A percentile compares a stretch with the other conserved stretches of the same genome.
These are phyloP conservation scores for Patagioenas fasciata DNA, from an alignment of 2,113 vertebrate genomes.

Conservation along the genomic window DNA sequence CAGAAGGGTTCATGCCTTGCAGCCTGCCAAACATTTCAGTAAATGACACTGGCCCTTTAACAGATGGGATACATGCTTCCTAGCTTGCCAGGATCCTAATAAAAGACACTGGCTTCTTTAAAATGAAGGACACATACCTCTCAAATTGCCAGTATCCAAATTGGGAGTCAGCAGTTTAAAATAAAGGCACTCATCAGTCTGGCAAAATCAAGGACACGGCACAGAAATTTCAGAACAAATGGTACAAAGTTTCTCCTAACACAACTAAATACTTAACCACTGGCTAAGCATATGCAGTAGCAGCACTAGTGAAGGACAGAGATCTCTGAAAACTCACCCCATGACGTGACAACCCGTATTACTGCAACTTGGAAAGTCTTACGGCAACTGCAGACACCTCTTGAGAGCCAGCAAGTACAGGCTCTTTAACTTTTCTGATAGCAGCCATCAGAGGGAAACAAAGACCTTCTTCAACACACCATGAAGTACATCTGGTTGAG, in stretches of 20 bases:
- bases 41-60: slow-evolving; percentile 74
- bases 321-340: background rate
- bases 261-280: slow-evolving; percentile 11
- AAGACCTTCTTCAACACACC: no score
- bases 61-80: slow-evolving; percentile 75
- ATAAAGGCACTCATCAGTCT: slow-evolving; percentile 67
- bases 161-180: slow-evolving; percentile 72
- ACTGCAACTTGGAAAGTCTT: background rate
- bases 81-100: slow-evolving; percentile 77
- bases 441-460: background rate
- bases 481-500: no score
- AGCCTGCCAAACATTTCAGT: slow-evolving; percentile 70
- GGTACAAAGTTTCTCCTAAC: slow-evolving; percentile 36
- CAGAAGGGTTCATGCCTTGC: slow-evolving; percentile 56
- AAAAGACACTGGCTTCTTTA: slow-evolving; percentile 76
- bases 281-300: slow-evolving; percentile 5
- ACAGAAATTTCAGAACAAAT: slow-evolving; percentile 54
- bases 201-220: slow-evolving; percentile 65
- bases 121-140: slow-evolving; percentile 76
- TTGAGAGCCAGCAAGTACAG: background rate
- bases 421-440: background rate
- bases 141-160: slow-evolving; percentile 74
- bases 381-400: background rate
- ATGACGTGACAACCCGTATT: background rate
- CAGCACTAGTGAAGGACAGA: background rate